Percentiles rank a stretch among this genome's conserved stretches.
phyloP scores from a whole-genome alignment of 2,113 vertebrate genomes.

The Myiopsitta monachus region DNA sequence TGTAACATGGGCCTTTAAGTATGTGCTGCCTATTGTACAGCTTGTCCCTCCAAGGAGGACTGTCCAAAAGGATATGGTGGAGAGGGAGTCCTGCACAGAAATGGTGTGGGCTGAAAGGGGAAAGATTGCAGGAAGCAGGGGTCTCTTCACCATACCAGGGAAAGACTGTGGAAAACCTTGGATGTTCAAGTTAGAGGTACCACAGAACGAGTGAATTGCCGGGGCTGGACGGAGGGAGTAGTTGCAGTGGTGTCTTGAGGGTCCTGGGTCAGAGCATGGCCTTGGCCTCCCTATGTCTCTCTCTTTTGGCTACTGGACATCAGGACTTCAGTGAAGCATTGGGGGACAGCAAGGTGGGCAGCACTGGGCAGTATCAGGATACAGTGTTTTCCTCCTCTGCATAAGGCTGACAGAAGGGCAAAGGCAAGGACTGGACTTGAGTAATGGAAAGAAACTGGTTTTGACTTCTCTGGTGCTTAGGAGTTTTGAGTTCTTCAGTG shows the following conservation, averaged over 20 bases:
- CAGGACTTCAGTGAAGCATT: neutral
- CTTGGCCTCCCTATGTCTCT: neutral
- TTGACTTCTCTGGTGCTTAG: neutral
- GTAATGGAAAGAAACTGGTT: neutral
- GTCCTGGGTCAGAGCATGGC: neutral
- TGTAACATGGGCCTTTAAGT: neutral
- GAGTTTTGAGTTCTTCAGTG: neutral
- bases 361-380: neutral
- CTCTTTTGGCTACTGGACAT: neutral
- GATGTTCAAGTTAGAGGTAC: neutral
- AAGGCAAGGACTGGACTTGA: neutral
- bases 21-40: neutral
- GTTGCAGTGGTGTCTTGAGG: neutral
- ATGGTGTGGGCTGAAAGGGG: rapidly evolving
- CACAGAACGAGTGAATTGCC: neutral
- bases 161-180: neutral
- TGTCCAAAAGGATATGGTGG: neutral
- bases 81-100: neutral
- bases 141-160: neutral
- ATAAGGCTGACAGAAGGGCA: neutral
- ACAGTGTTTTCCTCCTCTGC: neutral
- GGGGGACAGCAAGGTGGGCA: neutral
- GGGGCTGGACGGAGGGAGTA: neutral
- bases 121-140: neutral
- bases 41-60: neutral